Conservation (phyloP, 2,113 vertebrate species). For the Panthera leo region DNA sequence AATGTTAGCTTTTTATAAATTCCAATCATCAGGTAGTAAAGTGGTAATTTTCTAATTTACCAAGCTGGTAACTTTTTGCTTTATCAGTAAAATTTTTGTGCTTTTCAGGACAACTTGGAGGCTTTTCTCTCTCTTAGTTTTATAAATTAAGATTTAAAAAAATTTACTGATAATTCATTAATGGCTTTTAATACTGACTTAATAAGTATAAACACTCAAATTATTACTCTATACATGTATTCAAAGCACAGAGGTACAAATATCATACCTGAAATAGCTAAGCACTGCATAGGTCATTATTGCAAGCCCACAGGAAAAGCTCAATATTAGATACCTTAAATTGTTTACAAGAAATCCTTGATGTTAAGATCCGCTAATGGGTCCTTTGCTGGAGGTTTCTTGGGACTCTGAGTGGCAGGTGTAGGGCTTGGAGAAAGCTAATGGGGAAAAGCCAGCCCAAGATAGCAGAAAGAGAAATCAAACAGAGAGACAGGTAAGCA, state of each 20-base stretch:
- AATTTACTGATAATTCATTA: conserved; percentile 17
- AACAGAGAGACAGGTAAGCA: conserved; percentile 75
- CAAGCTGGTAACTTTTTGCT: conserved; percentile 3
- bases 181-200: conserved; percentile 5
- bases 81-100: not conserved
- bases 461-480: conserved; percentile 80
- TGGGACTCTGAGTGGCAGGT: conserved; percentile 94
- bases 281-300: conserved; percentile 29
- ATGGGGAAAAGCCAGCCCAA: conserved; percentile 65
- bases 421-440: conserved; percentile 96
- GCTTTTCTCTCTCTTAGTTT: not conserved
- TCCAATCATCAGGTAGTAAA: not conserved
- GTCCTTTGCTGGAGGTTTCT: conserved; percentile 98
- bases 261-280: conserved; percentile 27
- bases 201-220: conserved; percentile 19
- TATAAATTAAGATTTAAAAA: not conserved
- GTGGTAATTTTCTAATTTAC: not conserved
- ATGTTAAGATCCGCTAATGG: conserved; percentile 99
- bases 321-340: conserved; percentile 86
- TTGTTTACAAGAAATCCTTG: conserved; percentile 99
- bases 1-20: not conserved
- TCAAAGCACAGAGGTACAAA: conserved; percentile 28
- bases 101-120: not conserved
- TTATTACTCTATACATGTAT: not conserved
- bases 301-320: conserved; percentile 64